Conservation (phyloP, 2,113 vertebrate species). For the Ivindomyrus marchei region DNA sequence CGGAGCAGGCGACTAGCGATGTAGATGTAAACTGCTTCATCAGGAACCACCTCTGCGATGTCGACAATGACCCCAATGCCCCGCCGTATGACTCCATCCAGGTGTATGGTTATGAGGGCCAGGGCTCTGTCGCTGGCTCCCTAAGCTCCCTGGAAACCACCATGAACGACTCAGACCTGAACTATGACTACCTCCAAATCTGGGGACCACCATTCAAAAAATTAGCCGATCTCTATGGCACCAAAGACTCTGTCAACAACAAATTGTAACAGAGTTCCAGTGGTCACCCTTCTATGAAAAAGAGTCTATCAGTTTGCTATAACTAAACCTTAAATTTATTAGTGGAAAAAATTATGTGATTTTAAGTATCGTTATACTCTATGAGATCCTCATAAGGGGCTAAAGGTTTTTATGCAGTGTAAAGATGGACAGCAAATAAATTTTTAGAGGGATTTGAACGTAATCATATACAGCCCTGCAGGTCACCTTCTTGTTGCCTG, state of each 20-base stretch:
- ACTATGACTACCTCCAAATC: conserved; percentile 99
- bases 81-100: conserved; percentile 98
- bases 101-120: conserved; percentile 95
- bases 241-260: conserved; percentile 89
- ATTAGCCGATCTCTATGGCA: conserved; percentile 97
- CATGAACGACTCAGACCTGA: conserved; percentile 94
- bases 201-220: conserved; percentile 98
- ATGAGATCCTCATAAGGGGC: background rate
- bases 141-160: conserved; percentile 94
- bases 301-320: conserved; percentile 42
- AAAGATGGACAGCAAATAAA: background rate
- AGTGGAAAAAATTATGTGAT: conserved; percentile 9
- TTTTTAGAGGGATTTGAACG: background rate
- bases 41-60: conserved; percentile 84
- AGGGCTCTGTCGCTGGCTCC: conserved; percentile 89
- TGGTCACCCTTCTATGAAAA: conserved; percentile 29
- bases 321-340: conserved; percentile 23
- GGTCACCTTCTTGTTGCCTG: conserved; percentile 33
- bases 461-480: conserved; percentile 17
- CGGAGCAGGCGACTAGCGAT: conserved; percentile 76
- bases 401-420: background rate
- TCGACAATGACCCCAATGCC: conserved; percentile 85
- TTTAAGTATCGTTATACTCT: conserved; percentile 7
- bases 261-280: conserved; percentile 76
- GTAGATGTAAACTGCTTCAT: conserved; percentile 97